Percentiles rank a stretch among this genome's conserved stretches.
These are phyloP conservation scores for Siderastrea radians DNA, from an alignment of 92 coral and sea anemone species.

Conservation along the genomic window DNA sequence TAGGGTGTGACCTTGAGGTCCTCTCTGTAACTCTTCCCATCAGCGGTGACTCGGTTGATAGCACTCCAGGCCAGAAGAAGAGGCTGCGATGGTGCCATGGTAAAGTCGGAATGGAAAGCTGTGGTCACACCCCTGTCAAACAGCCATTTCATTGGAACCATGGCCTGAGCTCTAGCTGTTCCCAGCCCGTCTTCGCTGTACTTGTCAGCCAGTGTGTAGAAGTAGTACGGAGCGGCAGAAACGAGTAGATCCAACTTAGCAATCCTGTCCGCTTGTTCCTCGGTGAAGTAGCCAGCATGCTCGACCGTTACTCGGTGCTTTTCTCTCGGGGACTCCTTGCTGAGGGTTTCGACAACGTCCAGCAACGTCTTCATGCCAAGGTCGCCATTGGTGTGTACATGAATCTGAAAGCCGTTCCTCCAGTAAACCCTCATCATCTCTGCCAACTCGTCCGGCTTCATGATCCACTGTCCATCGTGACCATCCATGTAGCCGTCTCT, in stretches of 20 bases:
- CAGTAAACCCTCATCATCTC: constrained; percentile 53
- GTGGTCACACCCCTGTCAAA: constrained; percentile 55
- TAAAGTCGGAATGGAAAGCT: constrained; percentile 65
- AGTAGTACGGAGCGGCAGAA: constrained; percentile 64
- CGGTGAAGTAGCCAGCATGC: constrained; percentile 68
- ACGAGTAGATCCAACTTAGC: constrained; percentile 49
- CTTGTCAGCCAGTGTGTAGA: constrained; percentile 59
- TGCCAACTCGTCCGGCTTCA: constrained; percentile 21
- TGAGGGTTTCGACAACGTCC: constrained; percentile 36
- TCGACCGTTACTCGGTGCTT: constrained; percentile 46
- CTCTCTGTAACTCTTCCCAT: constrained; percentile 19
- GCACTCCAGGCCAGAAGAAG: constrained; percentile 66
- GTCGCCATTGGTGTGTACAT: constrained; percentile 63
- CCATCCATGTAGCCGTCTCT: constrained; percentile 48
- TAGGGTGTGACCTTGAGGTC: constrained; percentile 44
- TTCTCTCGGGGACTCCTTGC: constrained; percentile 34
- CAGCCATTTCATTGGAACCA: constrained; percentile 53
- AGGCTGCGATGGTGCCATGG: constrained; percentile 63
- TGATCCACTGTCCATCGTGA: constrained; percentile 53
- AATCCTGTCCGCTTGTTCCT: constrained; percentile 59
- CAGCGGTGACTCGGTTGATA: constrained; percentile 39
- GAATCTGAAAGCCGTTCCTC: constrained; percentile 57
- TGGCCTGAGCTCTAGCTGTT: constrained; percentile 41
- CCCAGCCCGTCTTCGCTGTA: constrained; percentile 47
- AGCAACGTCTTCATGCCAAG: constrained; percentile 48